These are phyloP conservation scores for Mus caroli DNA, from an alignment of 2,797 vertebrate species.

Conservation along the genomic window DNA sequence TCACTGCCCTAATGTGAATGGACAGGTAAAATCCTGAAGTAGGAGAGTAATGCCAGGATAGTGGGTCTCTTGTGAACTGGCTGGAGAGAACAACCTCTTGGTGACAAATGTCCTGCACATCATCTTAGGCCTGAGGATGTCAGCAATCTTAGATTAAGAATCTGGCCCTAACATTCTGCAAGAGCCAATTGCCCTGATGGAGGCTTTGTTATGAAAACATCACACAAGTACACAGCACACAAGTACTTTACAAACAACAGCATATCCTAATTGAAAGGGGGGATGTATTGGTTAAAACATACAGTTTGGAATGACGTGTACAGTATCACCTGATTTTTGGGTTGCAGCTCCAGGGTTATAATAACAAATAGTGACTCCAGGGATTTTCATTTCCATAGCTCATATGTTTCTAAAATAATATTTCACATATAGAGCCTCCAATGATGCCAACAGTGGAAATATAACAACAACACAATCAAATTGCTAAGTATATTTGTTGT, in stretches of 20 bases:
- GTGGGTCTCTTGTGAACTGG: neutral
- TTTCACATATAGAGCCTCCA: neutral
- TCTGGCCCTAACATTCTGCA: neutral
- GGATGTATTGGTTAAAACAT: constrained; percentile 27
- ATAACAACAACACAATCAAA: neutral
- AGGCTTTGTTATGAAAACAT: constrained; percentile 3
- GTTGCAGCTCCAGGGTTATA: neutral
- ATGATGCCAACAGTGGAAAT: neutral
- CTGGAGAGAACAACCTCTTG: neutral
- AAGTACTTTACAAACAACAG: neutral
- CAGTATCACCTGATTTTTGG: neutral
- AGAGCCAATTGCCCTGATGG: neutral
- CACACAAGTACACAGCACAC: neutral
- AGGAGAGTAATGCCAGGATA: too few species aligned
- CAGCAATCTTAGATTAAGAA: fast-evolving
- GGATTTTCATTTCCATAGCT: neutral
- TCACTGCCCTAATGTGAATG: too few species aligned
- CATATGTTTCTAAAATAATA: constrained; percentile 29
- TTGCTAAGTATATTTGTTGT: constrained; percentile 5
- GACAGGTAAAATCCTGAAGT: too few species aligned
- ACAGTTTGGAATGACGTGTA: neutral
- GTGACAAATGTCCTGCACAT: too few species aligned
- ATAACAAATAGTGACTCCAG: neutral
- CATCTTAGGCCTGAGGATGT: neutral
- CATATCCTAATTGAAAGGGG: neutral